Evolutionary conservation across 2,113 vertebrate genomes (phyloP).

Genomic region (Anoplopoma fimbria): DNA sequence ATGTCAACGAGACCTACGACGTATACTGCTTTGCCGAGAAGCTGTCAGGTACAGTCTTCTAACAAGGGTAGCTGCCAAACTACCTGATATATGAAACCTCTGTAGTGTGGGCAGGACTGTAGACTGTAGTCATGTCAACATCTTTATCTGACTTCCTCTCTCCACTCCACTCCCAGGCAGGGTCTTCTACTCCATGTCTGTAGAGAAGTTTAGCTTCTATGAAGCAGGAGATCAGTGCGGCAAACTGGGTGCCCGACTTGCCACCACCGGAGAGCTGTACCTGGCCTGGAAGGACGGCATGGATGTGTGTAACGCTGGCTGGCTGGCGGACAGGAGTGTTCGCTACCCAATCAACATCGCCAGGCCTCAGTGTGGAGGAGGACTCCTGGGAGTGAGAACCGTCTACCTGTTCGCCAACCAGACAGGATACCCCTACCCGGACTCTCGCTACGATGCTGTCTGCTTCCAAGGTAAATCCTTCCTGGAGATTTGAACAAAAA

Average conservation of each 20-base stretch:
- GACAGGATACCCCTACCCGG: constrained; percentile 92
- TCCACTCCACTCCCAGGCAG: constrained; percentile 84
- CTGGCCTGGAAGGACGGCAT: constrained; percentile 95
- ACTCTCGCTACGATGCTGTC: constrained; percentile 92
- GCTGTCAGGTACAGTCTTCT: constrained; percentile 87
- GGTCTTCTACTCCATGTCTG: constrained; percentile 92
- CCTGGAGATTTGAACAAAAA: neutral
- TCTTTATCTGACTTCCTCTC: constrained; percentile 16
- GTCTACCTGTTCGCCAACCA: constrained; percentile 93
- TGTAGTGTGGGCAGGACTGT: neutral
- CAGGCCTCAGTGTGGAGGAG: constrained; percentile 94
- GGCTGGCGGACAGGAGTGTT: constrained; percentile 94
- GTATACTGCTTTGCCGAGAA: constrained; percentile 98
- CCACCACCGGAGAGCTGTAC: constrained; percentile 94
- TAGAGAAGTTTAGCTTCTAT: constrained; percentile 91
- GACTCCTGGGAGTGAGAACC: constrained; percentile 92
- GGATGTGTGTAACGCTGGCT: constrained; percentile 95
- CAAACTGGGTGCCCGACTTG: constrained; percentile 88
- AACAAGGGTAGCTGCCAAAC: neutral
- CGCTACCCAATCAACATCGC: constrained; percentile 94
- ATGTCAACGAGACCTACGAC: constrained; percentile 95
- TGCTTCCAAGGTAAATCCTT: constrained; percentile 89
- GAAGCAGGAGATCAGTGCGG: constrained; percentile 91
- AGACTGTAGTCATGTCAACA: neutral
- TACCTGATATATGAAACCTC: neutral